Evolutionary conservation across 2,113 vertebrate genomes (phyloP).

Genomic region (Panthera leo): DNA sequence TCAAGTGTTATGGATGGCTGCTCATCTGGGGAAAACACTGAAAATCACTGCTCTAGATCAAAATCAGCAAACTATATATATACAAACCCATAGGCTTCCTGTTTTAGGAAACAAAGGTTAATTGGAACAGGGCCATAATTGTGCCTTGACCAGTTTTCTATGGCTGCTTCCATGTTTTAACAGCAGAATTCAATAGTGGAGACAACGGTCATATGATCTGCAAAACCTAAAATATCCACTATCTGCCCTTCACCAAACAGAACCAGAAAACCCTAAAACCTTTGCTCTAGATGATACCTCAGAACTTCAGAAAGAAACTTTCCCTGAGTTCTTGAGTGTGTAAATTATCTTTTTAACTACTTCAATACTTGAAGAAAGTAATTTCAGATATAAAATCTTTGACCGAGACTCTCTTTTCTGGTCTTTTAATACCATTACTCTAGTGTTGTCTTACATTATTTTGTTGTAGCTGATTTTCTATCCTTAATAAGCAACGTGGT

Average conservation of each 20-base stretch:
- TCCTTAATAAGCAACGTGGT: neutral
- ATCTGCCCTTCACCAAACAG: neutral
- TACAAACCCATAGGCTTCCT: fast-evolving
- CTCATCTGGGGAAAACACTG: neutral
- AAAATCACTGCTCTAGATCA: neutral
- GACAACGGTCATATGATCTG: neutral
- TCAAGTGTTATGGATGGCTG: neutral
- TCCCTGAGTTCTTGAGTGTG: neutral
- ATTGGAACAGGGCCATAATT: neutral
- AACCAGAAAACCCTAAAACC: neutral
- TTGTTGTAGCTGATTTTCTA: neutral
- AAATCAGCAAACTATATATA: neutral
- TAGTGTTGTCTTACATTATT: neutral
- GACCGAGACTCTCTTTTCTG: neutral
- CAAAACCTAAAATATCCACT: neutral
- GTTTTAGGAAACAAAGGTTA: neutral
- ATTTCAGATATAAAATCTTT: neutral
- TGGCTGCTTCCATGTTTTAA: neutral
- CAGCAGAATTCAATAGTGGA: neutral
- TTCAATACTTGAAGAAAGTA: neutral
- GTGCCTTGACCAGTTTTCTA: neutral
- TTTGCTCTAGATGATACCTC: neutral
- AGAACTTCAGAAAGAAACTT: neutral
- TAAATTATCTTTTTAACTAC: neutral
- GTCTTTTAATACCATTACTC: neutral